These are phyloP conservation scores for Actenoides lindsayi DNA, from an alignment of 2,113 vertebrate species.

Conservation along the genomic window DNA sequence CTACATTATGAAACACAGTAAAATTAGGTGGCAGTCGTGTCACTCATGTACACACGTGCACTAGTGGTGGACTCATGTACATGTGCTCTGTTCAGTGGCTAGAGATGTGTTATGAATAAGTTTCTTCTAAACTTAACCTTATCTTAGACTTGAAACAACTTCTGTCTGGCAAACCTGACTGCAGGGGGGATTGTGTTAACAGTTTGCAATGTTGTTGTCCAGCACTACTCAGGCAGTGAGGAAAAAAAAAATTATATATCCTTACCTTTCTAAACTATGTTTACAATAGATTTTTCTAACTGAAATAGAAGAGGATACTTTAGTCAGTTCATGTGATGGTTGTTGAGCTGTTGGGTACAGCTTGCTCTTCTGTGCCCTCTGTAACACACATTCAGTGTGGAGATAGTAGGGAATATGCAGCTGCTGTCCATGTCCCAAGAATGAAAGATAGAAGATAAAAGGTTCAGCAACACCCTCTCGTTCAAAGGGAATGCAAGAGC, in stretches of 20 bases:
- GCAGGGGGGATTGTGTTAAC: background rate
- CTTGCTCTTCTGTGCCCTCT: background rate
- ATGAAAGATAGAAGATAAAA: background rate
- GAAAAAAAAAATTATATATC: background rate
- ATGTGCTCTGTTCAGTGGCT: background rate
- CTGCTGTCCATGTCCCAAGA: background rate
- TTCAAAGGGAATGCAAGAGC: background rate
- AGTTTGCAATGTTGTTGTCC: background rate
- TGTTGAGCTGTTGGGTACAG: background rate
- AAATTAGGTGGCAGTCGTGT: background rate
- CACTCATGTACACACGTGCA: background rate
- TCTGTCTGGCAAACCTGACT: background rate
- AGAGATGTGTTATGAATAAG: background rate
- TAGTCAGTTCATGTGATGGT: background rate
- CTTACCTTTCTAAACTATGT: background rate
- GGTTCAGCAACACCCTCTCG: background rate
- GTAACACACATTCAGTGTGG: background rate
- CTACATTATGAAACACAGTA: background rate
- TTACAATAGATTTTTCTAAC: background rate
- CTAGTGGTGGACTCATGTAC: fast-evolving
- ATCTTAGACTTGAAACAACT: background rate
- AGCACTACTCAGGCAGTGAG: background rate
- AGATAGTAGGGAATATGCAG: background rate
- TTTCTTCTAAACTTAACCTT: background rate
- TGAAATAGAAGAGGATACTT: background rate